These are phyloP conservation scores for Porites australiensis DNA, from an alignment of 64 coral and sea anemone species.

Conservation along the genomic window DNA sequence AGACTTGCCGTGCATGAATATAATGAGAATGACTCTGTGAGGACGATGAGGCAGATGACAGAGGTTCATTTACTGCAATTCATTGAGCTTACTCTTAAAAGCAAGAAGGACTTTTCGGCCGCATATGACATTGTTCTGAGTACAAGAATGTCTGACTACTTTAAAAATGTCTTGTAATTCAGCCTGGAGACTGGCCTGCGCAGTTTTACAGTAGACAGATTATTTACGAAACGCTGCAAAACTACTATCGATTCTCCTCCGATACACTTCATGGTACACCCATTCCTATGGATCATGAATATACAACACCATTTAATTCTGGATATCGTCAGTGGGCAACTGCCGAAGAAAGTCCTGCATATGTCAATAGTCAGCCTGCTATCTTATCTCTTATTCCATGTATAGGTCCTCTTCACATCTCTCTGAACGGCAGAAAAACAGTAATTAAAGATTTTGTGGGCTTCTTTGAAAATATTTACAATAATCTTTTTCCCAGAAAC, in stretches of 20 bases:
- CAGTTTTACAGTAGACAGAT: slow-evolving; percentile 43
- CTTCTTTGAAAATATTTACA: slow-evolving; percentile 11
- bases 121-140: slow-evolving; percentile 56
- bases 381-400: slow-evolving; percentile 33
- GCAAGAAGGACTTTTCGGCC: slow-evolving; percentile 57
- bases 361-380: not conserved
- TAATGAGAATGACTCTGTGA: too few species aligned
- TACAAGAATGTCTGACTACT: slow-evolving; percentile 42
- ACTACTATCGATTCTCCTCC: too few species aligned
- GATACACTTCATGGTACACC: too few species aligned
- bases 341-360: too few species aligned
- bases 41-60: too few species aligned
- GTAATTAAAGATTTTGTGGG: not conserved
- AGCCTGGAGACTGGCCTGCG: slow-evolving; percentile 74
- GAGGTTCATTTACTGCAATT: too few species aligned
- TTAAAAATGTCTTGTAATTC: slow-evolving; percentile 25
- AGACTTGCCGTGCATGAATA: too few species aligned
- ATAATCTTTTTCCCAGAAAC: not conserved
- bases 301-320: too few species aligned
- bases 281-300: not conserved
- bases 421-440: slow-evolving; percentile 16
- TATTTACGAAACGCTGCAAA: not conserved
- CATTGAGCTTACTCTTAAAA: slow-evolving; percentile 16
- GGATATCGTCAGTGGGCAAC: too few species aligned
- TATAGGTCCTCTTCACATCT: slow-evolving; percentile 47